Conservation (phyloP, 2,797 vertebrate species). For the Pygocentrus nattereri region DNA sequence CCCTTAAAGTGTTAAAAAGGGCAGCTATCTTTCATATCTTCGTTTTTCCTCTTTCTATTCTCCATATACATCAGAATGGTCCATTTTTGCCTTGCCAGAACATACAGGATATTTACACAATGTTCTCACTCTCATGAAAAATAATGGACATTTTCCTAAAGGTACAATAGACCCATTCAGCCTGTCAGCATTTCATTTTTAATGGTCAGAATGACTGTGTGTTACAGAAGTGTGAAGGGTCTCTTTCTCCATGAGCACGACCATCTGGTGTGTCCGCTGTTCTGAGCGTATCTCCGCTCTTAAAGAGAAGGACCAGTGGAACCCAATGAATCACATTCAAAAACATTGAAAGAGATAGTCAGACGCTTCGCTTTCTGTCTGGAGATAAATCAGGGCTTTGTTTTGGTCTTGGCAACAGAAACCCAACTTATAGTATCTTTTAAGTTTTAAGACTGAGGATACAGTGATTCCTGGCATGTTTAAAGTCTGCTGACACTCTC, state of each 20-base stretch:
- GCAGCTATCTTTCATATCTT: background rate
- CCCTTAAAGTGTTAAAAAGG: background rate
- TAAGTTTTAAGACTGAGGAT: background rate
- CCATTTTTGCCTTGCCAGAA: background rate
- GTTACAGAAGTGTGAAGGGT: conserved; percentile 20
- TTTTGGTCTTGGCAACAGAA: conserved; percentile 8
- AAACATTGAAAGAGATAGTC: background rate
- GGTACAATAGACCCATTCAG: conserved; percentile 21
- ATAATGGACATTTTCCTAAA: background rate
- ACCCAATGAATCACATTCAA: conserved; percentile 37
- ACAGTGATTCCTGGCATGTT: conserved; percentile 4
- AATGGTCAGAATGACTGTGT: conserved; percentile 26
- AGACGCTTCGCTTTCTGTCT: conserved; percentile 9
- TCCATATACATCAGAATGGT: background rate
- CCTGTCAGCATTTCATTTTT: conserved; percentile 22
- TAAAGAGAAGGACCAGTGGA: conserved; percentile 32
- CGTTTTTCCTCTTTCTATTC: background rate
- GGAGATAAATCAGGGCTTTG: conserved; percentile 26
- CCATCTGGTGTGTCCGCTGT: conserved; percentile 46
- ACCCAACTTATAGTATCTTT: background rate
- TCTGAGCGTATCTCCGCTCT: conserved; percentile 42
- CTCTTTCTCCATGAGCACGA: conserved; percentile 25
- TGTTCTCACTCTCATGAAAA: conserved; percentile 9
- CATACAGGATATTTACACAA: conserved; percentile 11
- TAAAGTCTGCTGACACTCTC: conserved; percentile 10